These are phyloP conservation scores for Heliconius hewitsoni DNA, from an alignment of 1,140 invertebrate genomes.

Conservation along the genomic window DNA sequence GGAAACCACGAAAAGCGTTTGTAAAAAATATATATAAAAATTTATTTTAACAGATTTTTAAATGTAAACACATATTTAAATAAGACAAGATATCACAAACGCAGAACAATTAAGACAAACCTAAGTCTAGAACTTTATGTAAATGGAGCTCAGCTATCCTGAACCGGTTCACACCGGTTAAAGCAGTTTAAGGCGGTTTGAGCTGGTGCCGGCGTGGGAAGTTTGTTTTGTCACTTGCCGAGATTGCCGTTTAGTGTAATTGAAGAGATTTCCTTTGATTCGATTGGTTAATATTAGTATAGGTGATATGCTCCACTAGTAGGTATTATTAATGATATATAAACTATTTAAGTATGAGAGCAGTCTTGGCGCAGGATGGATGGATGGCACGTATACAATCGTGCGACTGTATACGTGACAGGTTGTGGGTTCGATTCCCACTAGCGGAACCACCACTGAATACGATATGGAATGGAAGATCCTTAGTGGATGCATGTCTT, in stretches of 20 bases:
- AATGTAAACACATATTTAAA: neutral
- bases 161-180: slow-evolving; percentile 51
- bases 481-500: no score
- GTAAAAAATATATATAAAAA: no score
- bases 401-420: no score
- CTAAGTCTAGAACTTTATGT: slow-evolving; percentile 49
- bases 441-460: no score
- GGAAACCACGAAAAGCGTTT: no score
- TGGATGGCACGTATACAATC: no score
- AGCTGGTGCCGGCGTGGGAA: slow-evolving; percentile 50
- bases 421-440: no score
- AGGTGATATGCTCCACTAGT: neutral
- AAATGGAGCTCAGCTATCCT: slow-evolving; percentile 51
- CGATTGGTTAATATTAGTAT: slow-evolving; percentile 2
- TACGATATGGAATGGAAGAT: no score
- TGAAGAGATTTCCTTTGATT: slow-evolving; percentile 46
- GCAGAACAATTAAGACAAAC: slow-evolving; percentile 27
- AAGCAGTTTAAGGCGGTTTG: slow-evolving; percentile 62
- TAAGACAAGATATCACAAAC: slow-evolving; percentile 7
- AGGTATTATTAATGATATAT: no score
- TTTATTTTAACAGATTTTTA: neutral
- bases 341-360: neutral
- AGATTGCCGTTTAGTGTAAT: slow-evolving; percentile 53
- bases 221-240: slow-evolving; percentile 63
- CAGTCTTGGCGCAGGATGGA: no score